Evolutionary conservation across 2,888 invertebrate genomes (phyloP).

Genomic region (Seira sanloemensis): DNA sequence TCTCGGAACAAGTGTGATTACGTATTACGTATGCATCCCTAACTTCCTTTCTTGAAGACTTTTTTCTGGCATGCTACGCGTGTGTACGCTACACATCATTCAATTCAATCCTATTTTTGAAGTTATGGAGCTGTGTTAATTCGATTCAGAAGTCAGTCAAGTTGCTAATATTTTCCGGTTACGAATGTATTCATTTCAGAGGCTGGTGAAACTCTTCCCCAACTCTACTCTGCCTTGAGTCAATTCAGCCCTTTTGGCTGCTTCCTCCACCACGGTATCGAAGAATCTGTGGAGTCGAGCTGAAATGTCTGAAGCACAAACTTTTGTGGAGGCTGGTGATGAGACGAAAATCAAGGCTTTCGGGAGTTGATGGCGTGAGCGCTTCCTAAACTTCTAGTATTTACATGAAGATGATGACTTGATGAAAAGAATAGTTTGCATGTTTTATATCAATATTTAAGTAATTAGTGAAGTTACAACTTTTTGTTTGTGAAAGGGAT

Average conservation of each 20-base stretch:
- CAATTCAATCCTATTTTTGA: constrained; percentile 47
- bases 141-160: constrained; percentile 50
- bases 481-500: constrained; percentile 24
- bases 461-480: constrained; percentile 54
- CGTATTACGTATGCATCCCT: background rate
- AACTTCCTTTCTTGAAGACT: background rate
- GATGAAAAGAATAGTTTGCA: constrained; percentile 26
- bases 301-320: background rate
- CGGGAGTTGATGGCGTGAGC: background rate
- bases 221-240: background rate
- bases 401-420: constrained; percentile 21
- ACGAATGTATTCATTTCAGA: background rate
- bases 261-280: background rate
- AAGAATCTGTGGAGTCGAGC: background rate
- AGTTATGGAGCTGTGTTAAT: constrained; percentile 53
- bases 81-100: background rate
- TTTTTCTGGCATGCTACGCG: background rate
- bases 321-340: background rate
- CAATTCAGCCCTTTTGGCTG: no score
- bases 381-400: background rate
- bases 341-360: no score
- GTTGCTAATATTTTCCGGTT: background rate
- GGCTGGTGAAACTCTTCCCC: background rate
- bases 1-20: background rate
- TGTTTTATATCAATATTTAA: constrained; percentile 57